Conservation (phyloP, 2,113 vertebrate species). For the Macquaria australasica region DNA sequence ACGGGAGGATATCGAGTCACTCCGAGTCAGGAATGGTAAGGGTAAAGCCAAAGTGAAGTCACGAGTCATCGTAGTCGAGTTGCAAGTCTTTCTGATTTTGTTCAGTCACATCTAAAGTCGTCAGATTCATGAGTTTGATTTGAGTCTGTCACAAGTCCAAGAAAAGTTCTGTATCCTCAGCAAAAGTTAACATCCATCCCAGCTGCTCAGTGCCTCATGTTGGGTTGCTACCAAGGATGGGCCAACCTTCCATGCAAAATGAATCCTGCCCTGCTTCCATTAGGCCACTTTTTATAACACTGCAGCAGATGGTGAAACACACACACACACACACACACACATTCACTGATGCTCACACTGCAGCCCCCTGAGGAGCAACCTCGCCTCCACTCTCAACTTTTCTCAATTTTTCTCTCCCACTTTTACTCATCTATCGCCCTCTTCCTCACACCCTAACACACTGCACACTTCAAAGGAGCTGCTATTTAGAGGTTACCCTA, state of each 20-base stretch:
- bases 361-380: slow-evolving; percentile 63
- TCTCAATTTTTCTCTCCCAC: slow-evolving; percentile 56
- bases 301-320: slow-evolving; percentile 77
- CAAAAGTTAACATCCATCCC: slow-evolving; percentile 42
- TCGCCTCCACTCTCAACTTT: slow-evolving; percentile 71
- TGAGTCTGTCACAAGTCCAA: background rate
- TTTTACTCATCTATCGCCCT: slow-evolving; percentile 46
- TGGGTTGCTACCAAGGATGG: slow-evolving; percentile 53
- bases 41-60: background rate
- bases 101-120: background rate
- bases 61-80: background rate
- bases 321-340: slow-evolving; percentile 51
- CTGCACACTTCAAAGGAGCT: slow-evolving; percentile 59
- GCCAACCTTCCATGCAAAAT: slow-evolving; percentile 65
- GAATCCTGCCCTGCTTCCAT: slow-evolving; percentile 73
- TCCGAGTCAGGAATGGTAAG: background rate
- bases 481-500: slow-evolving; percentile 49
- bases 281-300: slow-evolving; percentile 66
- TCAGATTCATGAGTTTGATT: background rate
- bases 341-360: slow-evolving; percentile 53
- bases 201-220: slow-evolving; percentile 41
- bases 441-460: slow-evolving; percentile 25
- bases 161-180: slow-evolving; percentile 12
- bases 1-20: background rate
- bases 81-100: background rate